Conservation (phyloP, 2,113 vertebrate genomes). For the Urocolius indicus region DNA sequence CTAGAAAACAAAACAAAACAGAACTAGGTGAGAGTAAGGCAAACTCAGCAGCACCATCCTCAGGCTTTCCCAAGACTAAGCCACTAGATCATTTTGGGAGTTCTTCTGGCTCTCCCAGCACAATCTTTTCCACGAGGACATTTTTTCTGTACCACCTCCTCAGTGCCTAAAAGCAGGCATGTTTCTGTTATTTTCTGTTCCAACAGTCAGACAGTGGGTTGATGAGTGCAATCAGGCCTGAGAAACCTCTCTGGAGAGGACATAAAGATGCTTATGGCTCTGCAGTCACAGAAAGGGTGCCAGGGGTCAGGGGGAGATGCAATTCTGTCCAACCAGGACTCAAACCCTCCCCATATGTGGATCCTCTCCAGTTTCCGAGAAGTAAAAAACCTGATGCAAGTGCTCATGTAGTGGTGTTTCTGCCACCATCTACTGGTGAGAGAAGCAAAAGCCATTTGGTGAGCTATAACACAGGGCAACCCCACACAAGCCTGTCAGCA, state of each 20-base stretch:
- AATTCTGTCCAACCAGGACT: neutral
- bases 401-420: neutral
- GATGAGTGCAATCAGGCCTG: neutral
- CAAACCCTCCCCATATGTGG: neutral
- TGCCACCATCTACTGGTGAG: neutral
- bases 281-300: neutral
- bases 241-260: neutral
- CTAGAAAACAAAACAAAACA: constrained; percentile 41
- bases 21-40: neutral
- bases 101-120: neutral
- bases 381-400: neutral
- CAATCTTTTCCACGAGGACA: neutral
- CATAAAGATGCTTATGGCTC: fast-evolving
- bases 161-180: neutral
- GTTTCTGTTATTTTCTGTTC: neutral
- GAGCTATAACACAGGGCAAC: neutral
- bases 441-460: neutral
- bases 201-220: fast-evolving
- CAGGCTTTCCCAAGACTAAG: neutral
- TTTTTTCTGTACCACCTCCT: neutral
- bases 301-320: neutral
- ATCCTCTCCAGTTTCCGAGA: neutral
- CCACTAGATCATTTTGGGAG: fast-evolving
- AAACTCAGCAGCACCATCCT: neutral
- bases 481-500: neutral